These are phyloP conservation scores for Penelope pileata DNA, from an alignment of 2,113 vertebrate species.

Conservation along the genomic window DNA sequence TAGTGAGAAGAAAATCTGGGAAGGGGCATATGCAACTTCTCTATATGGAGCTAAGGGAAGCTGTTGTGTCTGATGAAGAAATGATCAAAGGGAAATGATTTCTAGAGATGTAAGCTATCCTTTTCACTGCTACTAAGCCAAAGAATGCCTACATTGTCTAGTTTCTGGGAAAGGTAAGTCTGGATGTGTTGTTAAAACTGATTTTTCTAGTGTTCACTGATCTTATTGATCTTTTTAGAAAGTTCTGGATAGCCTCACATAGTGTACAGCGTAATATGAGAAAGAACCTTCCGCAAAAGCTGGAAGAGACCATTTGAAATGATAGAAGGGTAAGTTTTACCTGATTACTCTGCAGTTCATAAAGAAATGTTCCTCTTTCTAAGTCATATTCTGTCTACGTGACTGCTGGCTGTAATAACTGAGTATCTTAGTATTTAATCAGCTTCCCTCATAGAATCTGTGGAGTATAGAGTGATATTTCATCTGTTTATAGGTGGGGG, in stretches of 20 bases:
- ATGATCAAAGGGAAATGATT: not conserved
- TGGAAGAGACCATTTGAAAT: not conserved
- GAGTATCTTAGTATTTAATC: not conserved
- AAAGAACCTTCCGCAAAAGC: not conserved
- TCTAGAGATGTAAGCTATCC: constrained; percentile 4
- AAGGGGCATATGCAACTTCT: not conserved
- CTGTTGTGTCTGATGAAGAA: constrained; percentile 26
- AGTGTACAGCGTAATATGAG: not conserved
- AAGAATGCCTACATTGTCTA: not conserved
- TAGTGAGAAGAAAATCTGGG: not conserved
- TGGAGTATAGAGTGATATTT: not conserved
- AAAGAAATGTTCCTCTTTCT: not conserved
- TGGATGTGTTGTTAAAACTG: constrained; percentile 37
- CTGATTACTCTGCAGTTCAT: not conserved
- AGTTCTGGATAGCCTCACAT: not conserved
- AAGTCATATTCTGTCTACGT: not conserved
- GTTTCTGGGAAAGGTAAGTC: constrained; percentile 26
- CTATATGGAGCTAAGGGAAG: not conserved
- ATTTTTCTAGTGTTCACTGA: constrained; percentile 18
- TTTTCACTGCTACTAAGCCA: not conserved
- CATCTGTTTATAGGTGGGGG: not conserved
- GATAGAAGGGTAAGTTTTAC: not conserved
- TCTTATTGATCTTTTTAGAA: constrained; percentile 32
- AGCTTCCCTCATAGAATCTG: not conserved
- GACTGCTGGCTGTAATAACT: not conserved